These are phyloP conservation scores for Molossus alvarezi DNA, from an alignment of 2,797 vertebrate species.

Conservation along the genomic window DNA sequence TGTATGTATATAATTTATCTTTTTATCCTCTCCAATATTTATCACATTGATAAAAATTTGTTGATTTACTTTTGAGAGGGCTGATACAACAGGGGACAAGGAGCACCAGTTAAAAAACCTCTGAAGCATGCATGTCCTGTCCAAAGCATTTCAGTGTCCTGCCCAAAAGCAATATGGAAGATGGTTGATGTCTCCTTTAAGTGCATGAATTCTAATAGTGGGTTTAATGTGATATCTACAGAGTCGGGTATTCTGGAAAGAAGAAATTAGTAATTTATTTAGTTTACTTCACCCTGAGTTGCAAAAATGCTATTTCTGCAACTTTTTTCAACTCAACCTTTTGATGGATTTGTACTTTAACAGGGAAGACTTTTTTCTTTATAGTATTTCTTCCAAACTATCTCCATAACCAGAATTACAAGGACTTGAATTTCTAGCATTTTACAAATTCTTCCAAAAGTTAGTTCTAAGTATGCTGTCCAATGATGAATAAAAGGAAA, in stretches of 20 bases:
- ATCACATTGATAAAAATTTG: neutral
- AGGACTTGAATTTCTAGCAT: conserved; percentile 9
- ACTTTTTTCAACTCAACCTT: neutral
- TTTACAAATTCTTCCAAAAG: neutral
- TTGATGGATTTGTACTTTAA: neutral
- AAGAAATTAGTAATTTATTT: conserved; percentile 35
- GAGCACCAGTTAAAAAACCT: neutral
- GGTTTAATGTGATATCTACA: neutral
- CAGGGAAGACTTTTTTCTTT: neutral
- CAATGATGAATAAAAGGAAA: conserved; percentile 43
- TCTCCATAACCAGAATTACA: neutral
- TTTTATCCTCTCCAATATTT: neutral
- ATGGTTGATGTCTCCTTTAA: neutral
- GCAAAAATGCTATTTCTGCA: neutral
- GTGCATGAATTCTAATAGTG: neutral
- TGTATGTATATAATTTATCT: neutral
- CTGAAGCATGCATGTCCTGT: neutral
- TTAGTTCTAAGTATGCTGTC: neutral
- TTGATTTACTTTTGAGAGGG: neutral
- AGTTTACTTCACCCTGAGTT: neutral
- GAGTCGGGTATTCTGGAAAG: neutral
- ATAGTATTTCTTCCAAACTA: neutral
- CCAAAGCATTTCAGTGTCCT: neutral
- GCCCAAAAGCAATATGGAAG: conserved; percentile 19
- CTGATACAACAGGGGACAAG: neutral